Base-by-base conservation (phyloP, 2,888 invertebrate species). In the Nezara viridula region DNA sequence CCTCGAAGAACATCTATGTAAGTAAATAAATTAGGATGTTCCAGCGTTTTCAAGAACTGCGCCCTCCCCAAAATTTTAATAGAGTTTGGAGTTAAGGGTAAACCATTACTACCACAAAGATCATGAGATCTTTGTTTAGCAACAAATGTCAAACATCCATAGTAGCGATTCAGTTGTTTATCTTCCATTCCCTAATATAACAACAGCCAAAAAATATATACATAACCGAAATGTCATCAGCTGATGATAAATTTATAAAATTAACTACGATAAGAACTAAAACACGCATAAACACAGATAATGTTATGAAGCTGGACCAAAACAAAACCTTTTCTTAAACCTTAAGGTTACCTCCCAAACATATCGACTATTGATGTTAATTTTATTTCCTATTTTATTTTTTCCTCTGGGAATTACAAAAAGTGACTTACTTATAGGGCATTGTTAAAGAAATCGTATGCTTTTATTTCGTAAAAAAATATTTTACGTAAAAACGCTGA, bases 21-120 rank as follows among this genome's bases (percentile, higher is more conserved):
- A 90, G 96, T 95, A 92, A 98, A 98, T 88, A 99, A 94, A 93
- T 97, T 95, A 0, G 95, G 95, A 93, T 98, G 98, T 90, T 95
- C 94, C 88, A 98, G 93, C 0, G 95, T 95, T 92, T 97, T 96
- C 27, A 99, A 94, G 90, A 95, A 94, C 92, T 98, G 98, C 47
- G 98, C 97, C 92, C 96, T 95, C 14, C 99, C 98, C 89, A 98
- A 94, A 92, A 99, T 98, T 89, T 97, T 97, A 90, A 99, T 98
- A 0, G 98, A 98, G 93, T 99, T 98, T 4, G 99, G 98, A 1
- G 99, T 99, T 37, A 99, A 94, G 0, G 99, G 99, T 86, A 99
- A 93, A 1, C 99, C 99, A 93, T 99, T 99, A 91, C 97, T 97
- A 19, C 98, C 98, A 93, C 98, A 99, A 88, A 96, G 95, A 93